Evolutionary conservation across 2,888 invertebrate genomes (phyloP).

Genomic region (Plebejus melissa): DNA sequence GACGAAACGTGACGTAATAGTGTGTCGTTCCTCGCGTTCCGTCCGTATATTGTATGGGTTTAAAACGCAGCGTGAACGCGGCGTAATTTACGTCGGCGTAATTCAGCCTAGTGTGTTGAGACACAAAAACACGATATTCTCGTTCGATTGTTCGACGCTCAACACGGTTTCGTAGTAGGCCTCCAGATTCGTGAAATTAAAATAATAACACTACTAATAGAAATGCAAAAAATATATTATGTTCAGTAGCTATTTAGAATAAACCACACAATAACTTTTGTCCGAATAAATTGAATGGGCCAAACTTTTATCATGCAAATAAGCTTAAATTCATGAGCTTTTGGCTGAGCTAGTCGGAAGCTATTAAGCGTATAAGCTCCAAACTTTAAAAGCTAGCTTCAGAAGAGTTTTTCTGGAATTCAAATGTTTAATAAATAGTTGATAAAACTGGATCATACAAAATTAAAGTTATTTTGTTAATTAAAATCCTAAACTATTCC

Average conservation of each 20-base stretch:
- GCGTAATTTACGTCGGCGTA: no score
- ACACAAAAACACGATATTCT: no score
- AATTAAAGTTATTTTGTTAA: neutral
- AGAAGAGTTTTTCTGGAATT: neutral
- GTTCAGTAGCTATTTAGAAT: neutral
- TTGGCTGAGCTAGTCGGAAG: slow-evolving; percentile 6
- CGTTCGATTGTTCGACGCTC: no score
- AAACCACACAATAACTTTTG: neutral
- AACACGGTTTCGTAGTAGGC: no score
- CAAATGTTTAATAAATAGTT: neutral
- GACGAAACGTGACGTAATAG: no score
- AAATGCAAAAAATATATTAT: neutral
- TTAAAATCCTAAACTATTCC: neutral
- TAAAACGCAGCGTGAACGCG: no score
- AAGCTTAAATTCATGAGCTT: slow-evolving; percentile 4
- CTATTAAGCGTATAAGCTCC: slow-evolving; percentile 4
- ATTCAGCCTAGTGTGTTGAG: no score
- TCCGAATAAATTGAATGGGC: slow-evolving; percentile 1
- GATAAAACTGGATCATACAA: neutral
- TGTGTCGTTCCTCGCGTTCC: no score
- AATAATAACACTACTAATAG: neutral
- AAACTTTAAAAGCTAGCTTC: neutral
- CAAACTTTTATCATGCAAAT: slow-evolving; percentile 3
- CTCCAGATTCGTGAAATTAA: no score
- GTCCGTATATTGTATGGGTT: no score